phyloP scores from a whole-genome alignment of 2,888 invertebrate genomes.

The Holacanthella duospinosa region DNA sequence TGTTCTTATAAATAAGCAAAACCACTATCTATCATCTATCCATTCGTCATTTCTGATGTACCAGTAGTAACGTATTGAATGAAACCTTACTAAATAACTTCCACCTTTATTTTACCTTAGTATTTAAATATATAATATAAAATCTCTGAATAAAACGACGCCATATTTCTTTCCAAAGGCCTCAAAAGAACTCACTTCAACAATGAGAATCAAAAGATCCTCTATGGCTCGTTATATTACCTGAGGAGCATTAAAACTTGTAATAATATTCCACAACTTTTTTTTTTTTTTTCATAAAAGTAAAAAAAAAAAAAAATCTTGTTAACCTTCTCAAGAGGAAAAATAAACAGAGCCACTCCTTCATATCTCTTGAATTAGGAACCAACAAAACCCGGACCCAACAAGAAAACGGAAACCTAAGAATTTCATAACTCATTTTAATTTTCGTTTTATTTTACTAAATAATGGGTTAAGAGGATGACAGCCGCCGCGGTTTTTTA shows the following conservation, averaged over 20 bases:
- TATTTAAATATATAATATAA: no score
- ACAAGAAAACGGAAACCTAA: no score
- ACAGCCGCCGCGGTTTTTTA: not conserved
- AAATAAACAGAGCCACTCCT: conserved; percentile 5
- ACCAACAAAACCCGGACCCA: not conserved
- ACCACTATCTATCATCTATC: no score
- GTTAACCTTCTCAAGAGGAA: not conserved
- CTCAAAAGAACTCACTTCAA: no score
- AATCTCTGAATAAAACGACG: no score
- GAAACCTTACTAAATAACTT: no score
- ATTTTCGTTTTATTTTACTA: not conserved
- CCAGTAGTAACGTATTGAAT: no score
- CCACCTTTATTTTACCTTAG: no score
- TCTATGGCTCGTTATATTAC: not conserved
- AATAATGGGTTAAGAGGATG: not conserved
- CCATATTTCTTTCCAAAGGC: no score
- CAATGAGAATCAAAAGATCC: not conserved
- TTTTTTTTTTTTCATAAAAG: not conserved
- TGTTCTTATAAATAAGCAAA: no score
- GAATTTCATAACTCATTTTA: conserved; percentile 3
- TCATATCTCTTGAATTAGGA: not conserved
- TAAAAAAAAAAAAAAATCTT: not conserved
- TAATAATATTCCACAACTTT: not conserved
- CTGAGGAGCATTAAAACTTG: not conserved
- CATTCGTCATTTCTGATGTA: no score